Percentiles rank a stretch among this genome's conserved stretches.
These are phyloP conservation scores for Drosophila percnosoma DNA, from an alignment of 2,888 invertebrate species.

Conservation along the genomic window DNA sequence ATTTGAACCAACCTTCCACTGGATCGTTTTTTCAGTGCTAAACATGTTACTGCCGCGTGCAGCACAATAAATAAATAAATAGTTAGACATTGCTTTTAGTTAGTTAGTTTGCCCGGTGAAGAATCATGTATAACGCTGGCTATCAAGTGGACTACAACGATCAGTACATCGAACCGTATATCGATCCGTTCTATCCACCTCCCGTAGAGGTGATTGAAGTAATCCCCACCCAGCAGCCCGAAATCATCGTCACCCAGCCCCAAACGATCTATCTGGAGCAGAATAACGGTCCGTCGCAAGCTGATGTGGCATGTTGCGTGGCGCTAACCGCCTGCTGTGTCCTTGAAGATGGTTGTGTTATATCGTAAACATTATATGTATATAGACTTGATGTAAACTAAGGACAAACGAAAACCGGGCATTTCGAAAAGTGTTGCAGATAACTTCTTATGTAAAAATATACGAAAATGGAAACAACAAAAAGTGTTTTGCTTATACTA, in stretches of 20 bases:
- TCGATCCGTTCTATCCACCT: conserved; percentile 59
- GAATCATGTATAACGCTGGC: conserved; percentile 67
- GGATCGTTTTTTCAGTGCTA: conserved; percentile 61
- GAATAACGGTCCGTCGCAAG: conserved; percentile 30
- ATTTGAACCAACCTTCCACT: conserved; percentile 24
- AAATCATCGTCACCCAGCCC: conserved; percentile 61
- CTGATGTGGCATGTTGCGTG: conserved; percentile 62
- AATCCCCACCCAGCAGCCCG: conserved; percentile 55
- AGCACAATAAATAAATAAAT: conserved; percentile 13
- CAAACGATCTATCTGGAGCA: conserved; percentile 49
- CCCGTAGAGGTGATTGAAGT: conserved; percentile 52
- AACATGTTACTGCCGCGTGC: conserved; percentile 43
- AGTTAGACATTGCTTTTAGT: conserved; percentile 37
- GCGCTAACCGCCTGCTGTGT: conserved; percentile 63
- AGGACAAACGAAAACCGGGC: conserved; percentile 15
- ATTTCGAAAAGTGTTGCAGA: not conserved
- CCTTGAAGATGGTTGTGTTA: conserved; percentile 69
- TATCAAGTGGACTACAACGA: conserved; percentile 68
- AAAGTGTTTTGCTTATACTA: not conserved
- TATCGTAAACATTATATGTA: conserved; percentile 18
- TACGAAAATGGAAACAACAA: not conserved
- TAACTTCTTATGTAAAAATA: not conserved
- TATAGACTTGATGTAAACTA: not conserved
- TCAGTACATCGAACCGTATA: conserved; percentile 33
- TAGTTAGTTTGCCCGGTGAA: conserved; percentile 12